phyloP scores from a whole-genome alignment of 92 coral and sea anemone genomes.

The Phenganax marumi region DNA sequence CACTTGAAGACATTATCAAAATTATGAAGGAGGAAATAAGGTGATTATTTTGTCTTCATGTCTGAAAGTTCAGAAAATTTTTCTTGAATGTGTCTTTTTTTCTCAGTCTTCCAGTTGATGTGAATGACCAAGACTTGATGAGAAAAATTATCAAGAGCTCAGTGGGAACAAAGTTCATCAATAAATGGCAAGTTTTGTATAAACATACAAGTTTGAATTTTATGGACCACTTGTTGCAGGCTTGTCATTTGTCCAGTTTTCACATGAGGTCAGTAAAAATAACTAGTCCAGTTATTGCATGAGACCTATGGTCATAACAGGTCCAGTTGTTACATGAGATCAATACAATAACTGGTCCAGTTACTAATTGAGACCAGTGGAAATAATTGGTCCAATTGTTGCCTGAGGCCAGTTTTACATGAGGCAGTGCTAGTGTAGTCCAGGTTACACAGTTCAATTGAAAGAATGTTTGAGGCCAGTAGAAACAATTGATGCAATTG shows the following conservation, averaged over 20 bases:
- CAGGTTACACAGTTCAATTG: too few species aligned
- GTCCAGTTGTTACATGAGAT: too few species aligned
- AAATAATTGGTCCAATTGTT: too few species aligned
- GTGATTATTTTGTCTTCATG: conserved; percentile 20
- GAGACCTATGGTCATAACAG: too few species aligned
- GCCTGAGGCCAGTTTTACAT: background rate
- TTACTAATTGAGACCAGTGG: too few species aligned
- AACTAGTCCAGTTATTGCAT: background rate
- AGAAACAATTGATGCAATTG: background rate
- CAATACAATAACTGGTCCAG: too few species aligned
- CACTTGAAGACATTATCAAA: conserved; percentile 88
- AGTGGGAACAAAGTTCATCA: conserved; percentile 95
- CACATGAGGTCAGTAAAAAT: background rate
- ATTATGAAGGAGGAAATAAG: conserved; percentile 78
- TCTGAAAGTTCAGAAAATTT: too few species aligned
- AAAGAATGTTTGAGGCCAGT: background rate
- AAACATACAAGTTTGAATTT: background rate
- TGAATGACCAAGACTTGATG: conserved; percentile 86
- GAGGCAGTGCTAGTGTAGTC: too few species aligned
- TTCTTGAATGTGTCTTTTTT: background rate
- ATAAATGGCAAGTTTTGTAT: conserved; percentile 70
- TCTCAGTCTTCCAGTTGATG: conserved; percentile 87
- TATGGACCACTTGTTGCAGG: background rate
- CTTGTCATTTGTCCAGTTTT: background rate
- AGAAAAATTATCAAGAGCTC: conserved; percentile 89